A percentile compares a stretch with the other conserved stretches of the same genome.
Evolutionary conservation across 2,113 vertebrate species (phyloP).

Genomic region (Erpornis zantholeuca): DNA sequence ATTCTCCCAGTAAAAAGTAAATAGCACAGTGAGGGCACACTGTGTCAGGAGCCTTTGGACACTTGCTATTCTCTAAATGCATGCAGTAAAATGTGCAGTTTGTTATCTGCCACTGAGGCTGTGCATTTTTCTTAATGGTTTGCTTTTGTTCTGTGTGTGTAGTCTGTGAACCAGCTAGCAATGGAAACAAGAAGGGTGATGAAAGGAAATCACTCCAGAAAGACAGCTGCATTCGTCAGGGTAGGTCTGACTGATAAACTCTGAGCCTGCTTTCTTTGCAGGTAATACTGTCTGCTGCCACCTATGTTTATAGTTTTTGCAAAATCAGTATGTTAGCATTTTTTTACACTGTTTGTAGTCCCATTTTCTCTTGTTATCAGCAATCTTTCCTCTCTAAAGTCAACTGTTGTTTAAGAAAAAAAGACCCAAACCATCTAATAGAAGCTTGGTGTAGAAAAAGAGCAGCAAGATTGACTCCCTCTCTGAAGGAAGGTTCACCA

Average conservation of each 20-base stretch:
- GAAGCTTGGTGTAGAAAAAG: not conserved
- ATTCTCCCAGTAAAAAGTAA: not conserved
- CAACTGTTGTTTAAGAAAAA: not conserved
- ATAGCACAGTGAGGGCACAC: not conserved
- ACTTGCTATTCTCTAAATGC: not conserved
- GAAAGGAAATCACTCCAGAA: slow-evolving; percentile 94
- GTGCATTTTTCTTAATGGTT: not conserved
- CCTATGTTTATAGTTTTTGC: not conserved
- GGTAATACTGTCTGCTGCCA: not conserved
- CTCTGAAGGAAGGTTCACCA: not conserved
- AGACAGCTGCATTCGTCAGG: slow-evolving; percentile 94
- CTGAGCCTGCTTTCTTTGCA: not conserved
- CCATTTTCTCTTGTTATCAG: not conserved
- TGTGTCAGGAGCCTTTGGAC: not conserved
- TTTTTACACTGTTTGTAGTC: not conserved
- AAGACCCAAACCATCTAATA: not conserved
- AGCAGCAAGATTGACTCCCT: not conserved
- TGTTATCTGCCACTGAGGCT: not conserved
- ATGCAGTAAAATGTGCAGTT: not conserved
- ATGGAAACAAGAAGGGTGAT: slow-evolving; percentile 96
- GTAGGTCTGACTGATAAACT: slow-evolving; percentile 67
- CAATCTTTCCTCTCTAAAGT: not conserved
- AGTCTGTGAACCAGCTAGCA: slow-evolving; percentile 93
- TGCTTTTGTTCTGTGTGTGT: not conserved
- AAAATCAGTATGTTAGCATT: not conserved